These are phyloP conservation scores for Mionectes macconnelli DNA, from an alignment of 2,113 vertebrate species.

Conservation along the genomic window DNA sequence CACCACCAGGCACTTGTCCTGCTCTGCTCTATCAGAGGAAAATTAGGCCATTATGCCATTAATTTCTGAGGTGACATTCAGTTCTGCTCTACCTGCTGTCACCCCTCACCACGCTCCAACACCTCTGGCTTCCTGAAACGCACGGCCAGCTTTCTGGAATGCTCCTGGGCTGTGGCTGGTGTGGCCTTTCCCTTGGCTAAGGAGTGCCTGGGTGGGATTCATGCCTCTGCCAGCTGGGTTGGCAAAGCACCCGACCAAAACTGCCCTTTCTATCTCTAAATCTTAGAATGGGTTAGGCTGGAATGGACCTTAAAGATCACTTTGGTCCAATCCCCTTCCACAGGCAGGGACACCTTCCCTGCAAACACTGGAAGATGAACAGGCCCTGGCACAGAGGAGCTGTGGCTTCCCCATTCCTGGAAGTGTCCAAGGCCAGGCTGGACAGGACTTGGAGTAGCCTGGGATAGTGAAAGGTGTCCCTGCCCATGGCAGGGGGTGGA, in stretches of 20 bases:
- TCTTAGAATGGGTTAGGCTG: not conserved
- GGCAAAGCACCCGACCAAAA: accelerated
- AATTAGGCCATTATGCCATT: not conserved
- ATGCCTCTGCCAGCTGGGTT: not conserved
- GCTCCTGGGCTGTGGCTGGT: not conserved
- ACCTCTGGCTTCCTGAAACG: not conserved
- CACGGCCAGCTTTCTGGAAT: not conserved
- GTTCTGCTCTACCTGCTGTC: not conserved
- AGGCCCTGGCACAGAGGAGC: not conserved
- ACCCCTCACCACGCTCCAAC: not conserved
- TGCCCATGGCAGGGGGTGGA: not conserved
- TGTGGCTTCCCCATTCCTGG: not conserved
- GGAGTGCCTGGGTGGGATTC: not conserved
- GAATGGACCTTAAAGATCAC: not conserved
- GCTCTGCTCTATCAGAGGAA: not conserved
- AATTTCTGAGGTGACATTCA: not conserved
- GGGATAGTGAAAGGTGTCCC: not conserved
- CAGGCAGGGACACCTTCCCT: not conserved
- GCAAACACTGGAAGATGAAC: not conserved
- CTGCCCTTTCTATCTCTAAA: not conserved
- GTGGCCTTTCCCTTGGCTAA: not conserved
- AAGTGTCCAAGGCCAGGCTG: not conserved
- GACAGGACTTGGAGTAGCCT: not conserved
- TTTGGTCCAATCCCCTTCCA: not conserved
- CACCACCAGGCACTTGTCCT: not conserved